Base-by-base conservation (phyloP, 2,113 vertebrate species). In the Zonotrichia leucophrys region DNA sequence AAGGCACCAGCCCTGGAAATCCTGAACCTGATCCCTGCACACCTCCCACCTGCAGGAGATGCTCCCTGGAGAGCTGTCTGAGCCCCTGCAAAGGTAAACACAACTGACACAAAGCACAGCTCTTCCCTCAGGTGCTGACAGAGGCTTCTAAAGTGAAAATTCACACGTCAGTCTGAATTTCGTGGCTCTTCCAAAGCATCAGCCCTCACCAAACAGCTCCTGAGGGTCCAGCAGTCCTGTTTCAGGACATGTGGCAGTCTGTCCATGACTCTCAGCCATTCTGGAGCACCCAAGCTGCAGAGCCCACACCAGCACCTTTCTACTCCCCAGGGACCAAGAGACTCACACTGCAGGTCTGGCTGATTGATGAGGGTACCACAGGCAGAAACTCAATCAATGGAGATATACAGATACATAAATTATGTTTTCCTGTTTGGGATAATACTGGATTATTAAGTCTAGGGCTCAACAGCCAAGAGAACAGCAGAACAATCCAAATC, bases 371-470 rank as follows among this genome's bases (percentile, higher is more conserved):
- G 25, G 13, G 5, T 23, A 25, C 5, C 70, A 24, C 33, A 50
- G 2, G 17, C 44, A 94, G 39, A 63, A 74, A 67, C 7, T 14
- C 35, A 49, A 69, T 49, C 49, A 35, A 24, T 49, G 41, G 31
- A 56, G 47, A 10, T 37, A 3, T 0, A 22, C 0, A 28, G 16
- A 47, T 8, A 37, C 2, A 56, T 2, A 6, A 60, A 25, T 66
- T n/a, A 41, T 23, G 52, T 63, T 12, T 53, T 77, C 64, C 59
- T 55, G n/a, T 10, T 33, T 1, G 1, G 23, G 52, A 70, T 24
- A 77, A 50, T 9, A 9, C 35, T 25, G 77, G 8, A 47, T 66
- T 64, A 55, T 19, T 28, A 60, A 44, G 1, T 20, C 28, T 7
- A 70, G 22, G 37, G 15, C 37, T 87, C 53, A 82, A 23, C 35